phyloP scores from a whole-genome alignment of 2,888 invertebrate genomes.

The Machimus rusticus region DNA sequence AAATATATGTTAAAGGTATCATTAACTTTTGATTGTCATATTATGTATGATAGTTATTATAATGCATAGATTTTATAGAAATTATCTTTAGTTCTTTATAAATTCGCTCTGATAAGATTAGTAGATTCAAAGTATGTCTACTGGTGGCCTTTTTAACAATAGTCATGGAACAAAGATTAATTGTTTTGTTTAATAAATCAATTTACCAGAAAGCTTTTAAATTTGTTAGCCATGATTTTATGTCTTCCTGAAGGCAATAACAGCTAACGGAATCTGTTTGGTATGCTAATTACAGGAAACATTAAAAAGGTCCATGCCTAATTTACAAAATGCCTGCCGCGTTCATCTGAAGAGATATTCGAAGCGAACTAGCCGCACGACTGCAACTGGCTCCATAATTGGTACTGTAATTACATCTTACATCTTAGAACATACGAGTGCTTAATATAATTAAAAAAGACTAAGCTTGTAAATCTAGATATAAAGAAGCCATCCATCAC shows the following conservation, averaged over 20 bases:
- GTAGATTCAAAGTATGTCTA: no score
- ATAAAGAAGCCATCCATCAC: not conserved
- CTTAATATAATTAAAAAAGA: not conserved
- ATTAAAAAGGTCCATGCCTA: not conserved
- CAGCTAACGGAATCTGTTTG: not conserved
- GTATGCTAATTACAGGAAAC: not conserved
- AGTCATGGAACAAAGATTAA: no score
- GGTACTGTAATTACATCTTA: not conserved
- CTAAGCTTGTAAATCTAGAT: not conserved
- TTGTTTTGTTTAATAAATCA: not conserved
- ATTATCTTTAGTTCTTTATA: no score
- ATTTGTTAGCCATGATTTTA: not conserved
- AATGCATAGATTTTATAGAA: no score
- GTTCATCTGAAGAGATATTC: not conserved
- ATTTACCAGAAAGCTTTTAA: not conserved
- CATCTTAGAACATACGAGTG: not conserved
- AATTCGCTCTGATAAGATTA: no score
- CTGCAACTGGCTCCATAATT: not conserved
- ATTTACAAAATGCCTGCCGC: not conserved
- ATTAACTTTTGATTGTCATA: no score
- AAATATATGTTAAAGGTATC: no score
- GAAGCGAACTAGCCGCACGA: not conserved
- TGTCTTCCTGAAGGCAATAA: not conserved
- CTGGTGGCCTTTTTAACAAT: no score
- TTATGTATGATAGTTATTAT: no score